Percentiles rank a stretch among this genome's conserved stretches.
Evolutionary conservation across 2,113 vertebrate genomes (phyloP).

Genomic region (Hyaena hyaena): DNA sequence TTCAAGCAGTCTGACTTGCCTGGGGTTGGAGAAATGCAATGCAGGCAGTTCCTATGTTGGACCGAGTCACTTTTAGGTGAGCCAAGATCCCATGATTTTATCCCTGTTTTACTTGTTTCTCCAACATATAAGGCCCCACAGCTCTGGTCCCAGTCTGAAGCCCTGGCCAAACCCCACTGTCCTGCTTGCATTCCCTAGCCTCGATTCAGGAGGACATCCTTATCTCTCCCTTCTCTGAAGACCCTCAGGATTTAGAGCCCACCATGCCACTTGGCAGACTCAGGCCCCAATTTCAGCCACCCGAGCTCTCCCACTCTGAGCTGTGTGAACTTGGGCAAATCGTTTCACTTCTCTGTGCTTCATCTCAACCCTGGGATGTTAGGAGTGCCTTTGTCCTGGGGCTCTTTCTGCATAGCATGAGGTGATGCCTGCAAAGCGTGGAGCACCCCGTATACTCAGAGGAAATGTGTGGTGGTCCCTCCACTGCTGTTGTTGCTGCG

Average conservation of each 20-base stretch:
- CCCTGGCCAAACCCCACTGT: not conserved
- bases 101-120: not conserved
- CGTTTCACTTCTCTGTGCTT: not conserved
- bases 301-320: not conserved
- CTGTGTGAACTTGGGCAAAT: not conserved
- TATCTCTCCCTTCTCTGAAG: not conserved
- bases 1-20: not conserved
- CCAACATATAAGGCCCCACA: not conserved
- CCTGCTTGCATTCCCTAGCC: not conserved
- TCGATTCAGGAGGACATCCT: not conserved
- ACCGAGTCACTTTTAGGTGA: not conserved
- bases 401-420: fast-evolving
- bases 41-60: not conserved
- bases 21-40: fast-evolving
- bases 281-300: not conserved
- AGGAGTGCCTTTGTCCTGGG: not conserved
- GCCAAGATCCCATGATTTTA: not conserved
- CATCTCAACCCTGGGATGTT: not conserved
- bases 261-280: not conserved
- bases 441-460: not conserved
- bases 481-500: not conserved
- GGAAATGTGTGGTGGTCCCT: not conserved
- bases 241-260: not conserved
- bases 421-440: fast-evolving
- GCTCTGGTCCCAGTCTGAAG: not conserved